A percentile compares a stretch with the other conserved stretches of the same genome.
These are phyloP conservation scores for Tiliacea citrago DNA, from an alignment of 2,888 invertebrate genomes.

Conservation along the genomic window DNA sequence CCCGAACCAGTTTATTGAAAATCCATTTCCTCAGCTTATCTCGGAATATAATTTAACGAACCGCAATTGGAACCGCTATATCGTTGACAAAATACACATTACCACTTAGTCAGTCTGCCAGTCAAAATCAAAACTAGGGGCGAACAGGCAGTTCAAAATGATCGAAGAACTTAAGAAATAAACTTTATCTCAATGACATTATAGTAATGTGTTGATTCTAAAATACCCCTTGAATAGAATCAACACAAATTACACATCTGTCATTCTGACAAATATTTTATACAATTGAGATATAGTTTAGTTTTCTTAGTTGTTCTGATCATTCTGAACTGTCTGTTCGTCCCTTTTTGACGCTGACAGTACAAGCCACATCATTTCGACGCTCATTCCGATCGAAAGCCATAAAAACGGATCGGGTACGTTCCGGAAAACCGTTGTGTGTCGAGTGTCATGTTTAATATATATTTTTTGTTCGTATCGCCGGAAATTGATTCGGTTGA, in stretches of 20 bases:
- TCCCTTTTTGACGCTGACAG: conserved; percentile 1
- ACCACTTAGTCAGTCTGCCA: conserved; percentile 2
- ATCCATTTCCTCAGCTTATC: conserved; percentile 53
- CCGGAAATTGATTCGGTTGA: conserved; percentile 72
- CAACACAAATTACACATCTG: neutral
- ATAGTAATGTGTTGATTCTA: neutral
- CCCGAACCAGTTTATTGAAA: conserved; percentile 34
- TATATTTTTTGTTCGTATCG: conserved; percentile 58
- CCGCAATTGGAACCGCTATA: conserved; percentile 33
- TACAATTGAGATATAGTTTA: neutral
- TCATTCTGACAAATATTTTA: neutral
- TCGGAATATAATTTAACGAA: conserved; percentile 36
- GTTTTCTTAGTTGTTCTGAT: neutral
- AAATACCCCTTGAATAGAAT: no score
- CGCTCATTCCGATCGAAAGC: conserved; percentile 31
- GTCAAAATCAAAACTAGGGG: neutral
- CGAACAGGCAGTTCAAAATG: no score
- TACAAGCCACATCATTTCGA: conserved; percentile 32
- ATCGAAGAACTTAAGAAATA: neutral
- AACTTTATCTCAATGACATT: neutral
- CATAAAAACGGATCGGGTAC: conserved; percentile 46
- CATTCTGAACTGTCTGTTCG: neutral
- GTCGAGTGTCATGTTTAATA: conserved; percentile 61
- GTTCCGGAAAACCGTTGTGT: conserved; percentile 49
- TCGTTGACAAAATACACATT: conserved; percentile 34